phyloP scores from a whole-genome alignment of 1,140 invertebrate genomes.

The Bathynomus jamesi region DNA sequence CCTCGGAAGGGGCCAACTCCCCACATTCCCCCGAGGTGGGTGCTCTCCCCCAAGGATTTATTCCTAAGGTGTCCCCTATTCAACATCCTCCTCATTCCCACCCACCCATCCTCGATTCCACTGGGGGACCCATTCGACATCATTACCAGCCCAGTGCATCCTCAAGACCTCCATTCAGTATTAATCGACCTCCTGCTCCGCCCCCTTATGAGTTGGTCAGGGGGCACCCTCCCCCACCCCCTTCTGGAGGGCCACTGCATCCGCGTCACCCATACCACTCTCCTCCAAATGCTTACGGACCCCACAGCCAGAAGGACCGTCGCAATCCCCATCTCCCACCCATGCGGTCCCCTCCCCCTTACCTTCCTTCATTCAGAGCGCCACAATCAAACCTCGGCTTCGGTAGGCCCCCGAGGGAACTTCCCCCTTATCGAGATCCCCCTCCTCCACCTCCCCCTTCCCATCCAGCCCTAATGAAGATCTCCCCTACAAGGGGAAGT shows the following conservation, averaged over 20 bases:
- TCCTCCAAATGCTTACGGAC: not conserved
- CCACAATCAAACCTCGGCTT: not conserved
- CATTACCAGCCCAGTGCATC: not conserved
- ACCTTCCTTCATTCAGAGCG: not conserved
- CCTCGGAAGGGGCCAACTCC: not conserved
- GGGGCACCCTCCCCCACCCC: conserved; percentile 15
- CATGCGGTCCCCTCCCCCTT: not conserved
- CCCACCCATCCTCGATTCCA: not conserved
- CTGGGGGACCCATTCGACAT: not conserved
- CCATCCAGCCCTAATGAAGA: not conserved
- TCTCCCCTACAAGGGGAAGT: not conserved
- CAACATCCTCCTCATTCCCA: not conserved
- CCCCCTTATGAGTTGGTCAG: conserved; percentile 15
- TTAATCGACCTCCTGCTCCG: conserved; percentile 7
- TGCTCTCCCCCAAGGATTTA: not conserved
- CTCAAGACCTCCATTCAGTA: not conserved
- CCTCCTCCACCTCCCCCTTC: not conserved
- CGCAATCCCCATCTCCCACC: not conserved
- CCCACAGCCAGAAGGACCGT: not conserved
- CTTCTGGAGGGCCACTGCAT: not conserved
- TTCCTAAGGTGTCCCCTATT: not conserved
- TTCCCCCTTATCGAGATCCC: not conserved
- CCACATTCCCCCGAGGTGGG: not conserved
- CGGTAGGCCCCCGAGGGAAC: not conserved
- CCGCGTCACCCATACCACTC: not conserved